A percentile compares a stretch with the other conserved stretches of the same genome.
Evolutionary conservation across 2,113 vertebrate genomes (phyloP).

Genomic region (Gobius niger): DNA sequence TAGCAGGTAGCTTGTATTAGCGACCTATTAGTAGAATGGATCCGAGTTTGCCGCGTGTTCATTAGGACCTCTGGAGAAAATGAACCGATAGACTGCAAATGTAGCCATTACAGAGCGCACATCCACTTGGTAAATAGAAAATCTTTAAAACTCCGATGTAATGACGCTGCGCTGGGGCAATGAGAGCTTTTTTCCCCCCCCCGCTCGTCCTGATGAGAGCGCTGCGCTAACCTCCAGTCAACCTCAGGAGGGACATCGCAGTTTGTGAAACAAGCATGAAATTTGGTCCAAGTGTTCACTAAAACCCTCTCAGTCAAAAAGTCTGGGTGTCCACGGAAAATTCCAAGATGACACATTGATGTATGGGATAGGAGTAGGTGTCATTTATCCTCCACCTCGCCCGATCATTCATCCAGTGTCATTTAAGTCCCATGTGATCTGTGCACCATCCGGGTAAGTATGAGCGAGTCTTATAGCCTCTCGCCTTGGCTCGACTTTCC

Average conservation of each 20-base stretch:
- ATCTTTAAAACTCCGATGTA: constrained; percentile 24
- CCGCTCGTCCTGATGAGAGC: constrained; percentile 7
- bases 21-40: constrained; percentile 22
- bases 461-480: no score
- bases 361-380: no score
- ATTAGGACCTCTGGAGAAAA: constrained; percentile 29
- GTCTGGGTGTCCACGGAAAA: no score
- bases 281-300: no score
- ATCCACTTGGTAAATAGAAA: constrained; percentile 37
- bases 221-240: neutral
- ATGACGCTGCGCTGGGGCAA: constrained; percentile 24
- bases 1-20: constrained; percentile 19
- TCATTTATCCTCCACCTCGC: no score
- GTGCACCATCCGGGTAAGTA: no score
- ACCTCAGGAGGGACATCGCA: neutral
- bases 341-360: neutral
- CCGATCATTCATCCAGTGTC: no score
- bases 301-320: no score
- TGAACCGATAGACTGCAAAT: constrained; percentile 29
- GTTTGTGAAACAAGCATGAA: neutral
- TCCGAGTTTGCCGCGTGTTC: constrained; percentile 13
- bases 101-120: constrained; percentile 31
- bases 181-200: neutral
- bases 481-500: no score
- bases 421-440: no score